These are phyloP conservation scores for Epinephelus moara DNA, from an alignment of 2,113 vertebrate species.

Conservation along the genomic window DNA sequence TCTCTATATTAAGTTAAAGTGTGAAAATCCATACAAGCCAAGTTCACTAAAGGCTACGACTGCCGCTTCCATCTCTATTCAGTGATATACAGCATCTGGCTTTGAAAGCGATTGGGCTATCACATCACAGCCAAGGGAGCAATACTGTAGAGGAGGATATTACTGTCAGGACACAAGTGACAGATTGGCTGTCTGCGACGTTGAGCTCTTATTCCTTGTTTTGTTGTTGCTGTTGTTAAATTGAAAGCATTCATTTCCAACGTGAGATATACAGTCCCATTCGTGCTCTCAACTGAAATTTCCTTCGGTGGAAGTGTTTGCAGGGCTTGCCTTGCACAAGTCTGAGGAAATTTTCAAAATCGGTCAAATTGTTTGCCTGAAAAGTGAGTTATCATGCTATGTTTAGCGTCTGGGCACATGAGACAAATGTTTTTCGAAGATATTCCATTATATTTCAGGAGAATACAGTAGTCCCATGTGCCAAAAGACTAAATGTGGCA, in stretches of 20 bases:
- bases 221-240: constrained; percentile 49
- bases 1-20: constrained; percentile 70
- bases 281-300: no score
- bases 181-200: constrained; percentile 62
- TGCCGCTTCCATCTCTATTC: constrained; percentile 66
- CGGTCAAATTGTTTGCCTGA: no score
- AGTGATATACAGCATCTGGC: constrained; percentile 71
- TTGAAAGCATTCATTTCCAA: constrained; percentile 50
- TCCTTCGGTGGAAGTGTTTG: no score
- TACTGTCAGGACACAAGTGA: constrained; percentile 73
- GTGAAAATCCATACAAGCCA: constrained; percentile 64
- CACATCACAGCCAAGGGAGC: constrained; percentile 74
- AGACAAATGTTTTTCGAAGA: no score
- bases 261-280: constrained; percentile 21
- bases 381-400: no score
- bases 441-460: no score
- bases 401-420: no score
- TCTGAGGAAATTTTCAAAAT: no score
- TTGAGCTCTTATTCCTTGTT: constrained; percentile 50
- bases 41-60: constrained; percentile 64
- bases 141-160: constrained; percentile 75
- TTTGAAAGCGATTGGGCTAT: constrained; percentile 65
- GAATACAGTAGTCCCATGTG: no score
- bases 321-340: no score
- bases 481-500: no score